Conservation (phyloP, 2,113 vertebrate species). For the Phainopepla nitens region DNA sequence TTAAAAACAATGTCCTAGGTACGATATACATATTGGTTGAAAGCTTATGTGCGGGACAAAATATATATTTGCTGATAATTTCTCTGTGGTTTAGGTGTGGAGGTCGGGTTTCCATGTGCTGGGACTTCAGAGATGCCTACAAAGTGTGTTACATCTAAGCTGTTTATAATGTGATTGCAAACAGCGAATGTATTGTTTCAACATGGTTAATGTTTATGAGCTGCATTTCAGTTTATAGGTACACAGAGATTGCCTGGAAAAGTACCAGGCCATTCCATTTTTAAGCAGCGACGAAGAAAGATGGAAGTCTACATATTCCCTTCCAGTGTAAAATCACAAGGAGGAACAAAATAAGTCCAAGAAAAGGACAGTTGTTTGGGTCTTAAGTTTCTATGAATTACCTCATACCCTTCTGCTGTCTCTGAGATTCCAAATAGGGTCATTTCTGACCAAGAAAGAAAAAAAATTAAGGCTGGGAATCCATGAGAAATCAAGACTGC, state of each 20-base stretch:
- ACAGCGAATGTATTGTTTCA: slow-evolving; percentile 30
- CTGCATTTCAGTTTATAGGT: slow-evolving; percentile 46
- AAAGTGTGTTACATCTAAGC: slow-evolving; percentile 33
- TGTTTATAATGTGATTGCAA: slow-evolving; percentile 15
- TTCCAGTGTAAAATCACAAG: not conserved
- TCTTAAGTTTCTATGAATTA: not conserved
- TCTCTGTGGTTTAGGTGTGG: not conserved
- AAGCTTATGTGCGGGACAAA: not conserved
- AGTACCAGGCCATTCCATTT: not conserved
- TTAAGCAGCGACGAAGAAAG: not conserved
- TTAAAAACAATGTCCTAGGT: not conserved
- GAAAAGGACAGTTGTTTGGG: not conserved
- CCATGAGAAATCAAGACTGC: not conserved
- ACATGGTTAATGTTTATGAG: slow-evolving; percentile 23
- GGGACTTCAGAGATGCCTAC: slow-evolving; percentile 19
- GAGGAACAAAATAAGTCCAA: not conserved
- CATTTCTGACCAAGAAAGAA: not conserved
- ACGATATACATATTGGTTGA: not conserved
- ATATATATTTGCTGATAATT: not conserved
- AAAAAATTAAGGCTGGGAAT: not conserved
- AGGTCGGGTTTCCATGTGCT: not conserved
- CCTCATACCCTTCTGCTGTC: not conserved
- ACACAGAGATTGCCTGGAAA: slow-evolving; percentile 39
- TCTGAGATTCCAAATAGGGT: not conserved
- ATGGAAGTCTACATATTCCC: not conserved